Evolutionary conservation across 2,888 invertebrate species (phyloP).

Genomic region (Oasisia sp.): DNA sequence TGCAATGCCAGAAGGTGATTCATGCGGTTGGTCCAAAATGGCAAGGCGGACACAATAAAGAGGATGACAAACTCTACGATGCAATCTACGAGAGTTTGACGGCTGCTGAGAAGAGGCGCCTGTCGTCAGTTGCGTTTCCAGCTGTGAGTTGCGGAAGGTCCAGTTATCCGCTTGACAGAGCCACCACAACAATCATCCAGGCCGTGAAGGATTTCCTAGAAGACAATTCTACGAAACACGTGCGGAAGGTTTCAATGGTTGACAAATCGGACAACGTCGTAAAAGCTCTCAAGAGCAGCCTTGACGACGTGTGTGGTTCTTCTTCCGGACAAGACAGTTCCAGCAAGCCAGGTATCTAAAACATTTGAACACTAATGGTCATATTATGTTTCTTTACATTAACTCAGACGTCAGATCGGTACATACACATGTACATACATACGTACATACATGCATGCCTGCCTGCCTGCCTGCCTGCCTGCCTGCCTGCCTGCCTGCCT

Average conservation of each 20-base stretch:
- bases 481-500: no score
- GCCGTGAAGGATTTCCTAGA: no score
- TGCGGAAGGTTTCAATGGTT: constrained; percentile 34
- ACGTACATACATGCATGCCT: no score
- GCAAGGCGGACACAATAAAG: constrained; percentile 43
- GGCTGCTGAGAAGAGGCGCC: constrained; percentile 30
- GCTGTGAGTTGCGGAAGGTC: constrained; percentile 52
- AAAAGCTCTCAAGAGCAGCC: not conserved
- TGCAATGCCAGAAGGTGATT: constrained; percentile 39
- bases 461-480: no score
- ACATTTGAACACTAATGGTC: not conserved
- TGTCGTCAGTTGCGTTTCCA: constrained; percentile 50
- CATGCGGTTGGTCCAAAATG: constrained; percentile 50
- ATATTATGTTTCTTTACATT: not conserved
- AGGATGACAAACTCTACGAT: constrained; percentile 37
- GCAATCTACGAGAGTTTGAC: constrained; percentile 43
- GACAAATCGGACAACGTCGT: not conserved
- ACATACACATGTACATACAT: no score
- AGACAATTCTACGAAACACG: no score
- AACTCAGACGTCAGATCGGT: no score
- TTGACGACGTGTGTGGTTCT: not conserved
- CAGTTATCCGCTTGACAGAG: no score
- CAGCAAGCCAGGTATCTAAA: not conserved
- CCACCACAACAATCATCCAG: no score
- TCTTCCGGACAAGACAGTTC: not conserved